Base-by-base conservation (phyloP, 2,113 vertebrate genomes). In the Scalopus aquaticus region DNA sequence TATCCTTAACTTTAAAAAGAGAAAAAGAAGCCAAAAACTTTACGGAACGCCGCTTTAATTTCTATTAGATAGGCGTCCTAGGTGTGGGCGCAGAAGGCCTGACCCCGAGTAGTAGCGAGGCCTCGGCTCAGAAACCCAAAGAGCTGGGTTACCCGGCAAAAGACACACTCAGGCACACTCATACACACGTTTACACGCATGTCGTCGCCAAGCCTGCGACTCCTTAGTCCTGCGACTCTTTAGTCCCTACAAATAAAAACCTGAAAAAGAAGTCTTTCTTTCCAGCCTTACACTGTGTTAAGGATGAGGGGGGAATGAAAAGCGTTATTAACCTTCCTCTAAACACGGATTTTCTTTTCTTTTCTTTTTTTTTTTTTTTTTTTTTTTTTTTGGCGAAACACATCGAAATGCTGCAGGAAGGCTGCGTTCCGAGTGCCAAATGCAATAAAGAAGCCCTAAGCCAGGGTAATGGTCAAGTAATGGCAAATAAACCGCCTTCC, bases 401-500 rank as follows among this genome's bases (percentile, higher is more conserved):
- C 80, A 28, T 80, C 6, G 42, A 90, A 93, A 95, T 89, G 79
- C 56, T 70, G 62, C 84, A 37, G 58, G 35, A 91, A 88, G 81
- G 37, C 28, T 79, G 89, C 24, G 15, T 88, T 44, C 32, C 0
- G 67, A 85, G 96, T 95, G 95, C 97, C 97, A 93, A 97, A 96
- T 46, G 94, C 89, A 54, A 83, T 89, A 79, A 73, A n/a, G 96
- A 94, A 73, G 79, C 39, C 12, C 73, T 77, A 88, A 96, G 95
- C 93, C 37, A 56, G 87, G 91, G 95, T 80, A 83, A 97, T 80
- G 96, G 96, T 74, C 89, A 96, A 96, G 97, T 56, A 37, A 96
- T 37, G 94, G 97, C 95, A 96, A 97, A 96, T 49, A 96, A 98
- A 96, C 87, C 56, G 87, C 94, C 88, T 46, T 86, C 85, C 92